phyloP scores from a whole-genome alignment of 1,140 invertebrate genomes.

The Drosophila hydei region DNA sequence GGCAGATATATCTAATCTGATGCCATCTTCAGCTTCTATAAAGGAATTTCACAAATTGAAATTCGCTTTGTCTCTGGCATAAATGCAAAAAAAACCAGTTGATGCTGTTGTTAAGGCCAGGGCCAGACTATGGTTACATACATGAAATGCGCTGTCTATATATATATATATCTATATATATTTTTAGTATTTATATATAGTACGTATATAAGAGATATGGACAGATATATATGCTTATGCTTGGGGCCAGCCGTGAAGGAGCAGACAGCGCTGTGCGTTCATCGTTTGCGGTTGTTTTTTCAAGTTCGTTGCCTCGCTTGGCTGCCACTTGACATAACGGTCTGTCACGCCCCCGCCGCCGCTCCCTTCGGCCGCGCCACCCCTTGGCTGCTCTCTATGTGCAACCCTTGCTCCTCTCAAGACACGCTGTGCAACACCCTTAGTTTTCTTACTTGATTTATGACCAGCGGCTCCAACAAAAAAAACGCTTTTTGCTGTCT shows the following conservation, averaged over 20 bases:
- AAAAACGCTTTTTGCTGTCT: conserved; percentile 1
- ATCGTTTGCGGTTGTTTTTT: conserved; percentile 32
- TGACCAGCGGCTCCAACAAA: conserved; percentile 21
- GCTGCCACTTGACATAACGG: conserved; percentile 48
- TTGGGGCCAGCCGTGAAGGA: conserved; percentile 4
- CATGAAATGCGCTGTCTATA: neutral
- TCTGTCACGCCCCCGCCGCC: neutral
- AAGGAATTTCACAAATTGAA: no score
- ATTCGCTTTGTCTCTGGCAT: no score
- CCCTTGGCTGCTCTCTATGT: conserved; percentile 11
- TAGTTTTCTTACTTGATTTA: conserved; percentile 50
- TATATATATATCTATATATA: neutral
- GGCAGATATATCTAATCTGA: no score
- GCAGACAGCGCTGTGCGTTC: neutral
- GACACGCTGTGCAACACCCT: no score
- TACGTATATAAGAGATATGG: conserved; percentile 6
- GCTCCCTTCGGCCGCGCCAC: no score
- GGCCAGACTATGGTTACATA: neutral
- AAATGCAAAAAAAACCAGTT: no score
- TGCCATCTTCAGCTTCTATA: no score
- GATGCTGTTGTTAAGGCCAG: neutral
- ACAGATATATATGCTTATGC: conserved; percentile 18
- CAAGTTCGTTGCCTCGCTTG: conserved; percentile 46
- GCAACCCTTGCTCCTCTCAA: conserved; percentile 2
- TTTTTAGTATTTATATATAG: neutral